A percentile compares a stretch with the other conserved stretches of the same genome.
phyloP scores from a whole-genome alignment of 2,888 invertebrate species.

The Leucoma salicis region DNA sequence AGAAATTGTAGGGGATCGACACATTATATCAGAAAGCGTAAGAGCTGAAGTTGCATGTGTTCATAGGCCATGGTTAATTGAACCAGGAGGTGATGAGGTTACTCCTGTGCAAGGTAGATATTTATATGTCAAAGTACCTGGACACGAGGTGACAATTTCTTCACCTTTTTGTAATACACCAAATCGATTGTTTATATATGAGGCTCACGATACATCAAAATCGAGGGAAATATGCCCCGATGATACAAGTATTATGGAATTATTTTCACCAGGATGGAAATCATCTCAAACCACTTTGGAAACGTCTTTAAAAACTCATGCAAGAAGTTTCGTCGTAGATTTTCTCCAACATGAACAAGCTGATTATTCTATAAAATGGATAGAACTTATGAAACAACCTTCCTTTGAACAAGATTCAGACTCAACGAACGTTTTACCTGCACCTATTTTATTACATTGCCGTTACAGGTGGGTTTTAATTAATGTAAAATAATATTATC shows the following conservation, averaged over 20 bases:
- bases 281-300: slow-evolving; percentile 68
- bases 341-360: slow-evolving; percentile 88
- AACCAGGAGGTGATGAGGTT: slow-evolving; percentile 88
- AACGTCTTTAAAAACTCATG: slow-evolving; percentile 78
- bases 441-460: slow-evolving; percentile 83
- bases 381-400: slow-evolving; percentile 88
- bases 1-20: slow-evolving; percentile 72
- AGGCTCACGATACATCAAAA: slow-evolving; percentile 84
- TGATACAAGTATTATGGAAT: slow-evolving; percentile 79
- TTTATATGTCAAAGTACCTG: slow-evolving; percentile 87
- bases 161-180: slow-evolving; percentile 84
- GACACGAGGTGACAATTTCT: slow-evolving; percentile 79
- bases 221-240: slow-evolving; percentile 86
- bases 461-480: slow-evolving; percentile 82
- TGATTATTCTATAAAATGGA: slow-evolving; percentile 89
- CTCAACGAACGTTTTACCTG: slow-evolving; percentile 70
- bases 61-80: slow-evolving; percentile 89
- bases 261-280: slow-evolving; percentile 88
- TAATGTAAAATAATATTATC: background rate
- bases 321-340: slow-evolving; percentile 88
- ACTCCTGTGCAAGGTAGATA: slow-evolving; percentile 83
- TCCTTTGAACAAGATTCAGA: slow-evolving; percentile 72
- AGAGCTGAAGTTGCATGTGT: slow-evolving; percentile 84
- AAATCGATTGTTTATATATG: slow-evolving; percentile 88
- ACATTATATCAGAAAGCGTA: slow-evolving; percentile 78